These are phyloP conservation scores for Acromyrmex echinatior DNA, from an alignment of 1,140 invertebrate species.

Conservation along the genomic window DNA sequence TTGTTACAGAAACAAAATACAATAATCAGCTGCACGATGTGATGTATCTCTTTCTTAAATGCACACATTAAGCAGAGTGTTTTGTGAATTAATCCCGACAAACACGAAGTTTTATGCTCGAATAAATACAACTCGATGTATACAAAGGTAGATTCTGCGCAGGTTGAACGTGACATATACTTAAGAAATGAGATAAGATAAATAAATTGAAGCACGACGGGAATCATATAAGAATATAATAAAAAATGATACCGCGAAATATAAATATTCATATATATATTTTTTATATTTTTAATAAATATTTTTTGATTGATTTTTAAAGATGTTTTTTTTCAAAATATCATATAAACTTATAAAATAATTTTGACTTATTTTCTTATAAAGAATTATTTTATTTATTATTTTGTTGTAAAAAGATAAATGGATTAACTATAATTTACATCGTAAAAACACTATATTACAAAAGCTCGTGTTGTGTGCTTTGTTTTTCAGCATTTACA, in stretches of 20 bases:
- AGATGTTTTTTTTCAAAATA: not conserved
- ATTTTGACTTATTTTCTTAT: not conserved
- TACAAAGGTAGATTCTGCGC: not conserved
- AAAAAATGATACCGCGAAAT: not conserved
- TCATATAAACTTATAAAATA: not conserved
- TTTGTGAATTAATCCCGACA: constrained; percentile 5
- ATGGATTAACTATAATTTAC: not conserved
- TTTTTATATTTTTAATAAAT: not conserved
- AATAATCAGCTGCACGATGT: not conserved
- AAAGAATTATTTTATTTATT: not conserved
- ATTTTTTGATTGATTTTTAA: not conserved
- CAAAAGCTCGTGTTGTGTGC: not conserved
- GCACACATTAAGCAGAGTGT: not conserved
- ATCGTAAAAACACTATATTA: not conserved
- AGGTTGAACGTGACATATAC: not conserved
- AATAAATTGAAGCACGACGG: not conserved
- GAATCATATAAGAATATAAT: not conserved
- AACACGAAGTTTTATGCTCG: constrained; percentile 21
- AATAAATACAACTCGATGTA: not conserved
- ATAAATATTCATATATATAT: not conserved
- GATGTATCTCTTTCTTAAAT: not conserved
- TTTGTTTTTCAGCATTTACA: not conserved
- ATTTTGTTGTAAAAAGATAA: not conserved
- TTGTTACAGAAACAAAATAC: not conserved
- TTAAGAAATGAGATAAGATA: constrained; percentile 11